A percentile compares a stretch with the other conserved stretches of the same genome.
phyloP scores from a whole-genome alignment of 2,888 invertebrate species.

The Rhogogaster chlorosoma region DNA sequence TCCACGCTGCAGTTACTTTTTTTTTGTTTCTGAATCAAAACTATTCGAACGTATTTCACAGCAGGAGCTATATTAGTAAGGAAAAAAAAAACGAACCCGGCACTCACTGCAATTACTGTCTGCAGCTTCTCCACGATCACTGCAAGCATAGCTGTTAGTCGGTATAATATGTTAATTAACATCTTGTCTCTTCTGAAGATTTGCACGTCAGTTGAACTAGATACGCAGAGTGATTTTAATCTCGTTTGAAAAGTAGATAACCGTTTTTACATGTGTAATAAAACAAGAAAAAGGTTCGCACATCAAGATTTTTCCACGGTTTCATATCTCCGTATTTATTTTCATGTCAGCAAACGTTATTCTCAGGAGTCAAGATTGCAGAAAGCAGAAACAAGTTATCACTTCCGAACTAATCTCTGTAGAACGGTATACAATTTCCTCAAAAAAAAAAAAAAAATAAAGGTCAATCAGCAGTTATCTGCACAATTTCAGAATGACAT shows the following conservation, averaged over 20 bases:
- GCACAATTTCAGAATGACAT: background rate
- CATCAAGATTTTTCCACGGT: background rate
- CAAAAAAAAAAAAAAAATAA: background rate
- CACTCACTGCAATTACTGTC: background rate
- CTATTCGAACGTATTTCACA: background rate
- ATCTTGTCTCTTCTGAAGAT: slow-evolving; percentile 27
- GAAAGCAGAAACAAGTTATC: background rate
- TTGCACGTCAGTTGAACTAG: slow-evolving; percentile 10
- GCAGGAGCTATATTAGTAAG: background rate
- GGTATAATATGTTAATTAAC: slow-evolving; percentile 14
- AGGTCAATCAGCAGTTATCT: background rate
- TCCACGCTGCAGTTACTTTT: background rate
- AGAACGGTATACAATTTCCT: background rate
- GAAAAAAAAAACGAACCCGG: background rate
- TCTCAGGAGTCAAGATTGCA: background rate
- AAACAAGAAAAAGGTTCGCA: background rate
- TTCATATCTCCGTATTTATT: background rate
- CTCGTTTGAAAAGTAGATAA: background rate
- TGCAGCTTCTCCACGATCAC: background rate
- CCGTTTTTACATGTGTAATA: background rate
- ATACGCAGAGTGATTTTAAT: background rate
- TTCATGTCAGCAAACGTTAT: background rate
- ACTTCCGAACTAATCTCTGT: background rate
- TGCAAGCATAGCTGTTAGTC: background rate
- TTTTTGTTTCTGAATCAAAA: background rate